Base-by-base conservation (phyloP, 2,888 invertebrate species). In the Agrilus biguttatus region DNA sequence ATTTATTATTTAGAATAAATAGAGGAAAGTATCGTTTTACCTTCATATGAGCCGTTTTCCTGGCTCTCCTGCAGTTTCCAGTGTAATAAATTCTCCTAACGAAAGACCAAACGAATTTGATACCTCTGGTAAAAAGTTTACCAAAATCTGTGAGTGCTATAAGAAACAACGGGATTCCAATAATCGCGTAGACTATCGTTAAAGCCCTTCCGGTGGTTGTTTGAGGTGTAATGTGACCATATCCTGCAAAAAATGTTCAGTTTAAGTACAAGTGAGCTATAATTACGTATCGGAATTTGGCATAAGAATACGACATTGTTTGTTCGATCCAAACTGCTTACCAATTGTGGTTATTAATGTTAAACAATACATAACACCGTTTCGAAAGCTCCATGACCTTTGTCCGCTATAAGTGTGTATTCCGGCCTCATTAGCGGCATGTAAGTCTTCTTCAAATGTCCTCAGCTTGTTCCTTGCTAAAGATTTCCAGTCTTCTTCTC, bases 101-200 rank as follows among this genome's bases (percentile, higher is more conserved):
- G 57, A 80, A 88, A 0, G 86, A 81, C 89, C 91, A 92, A 19
- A 90, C 69, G 64, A 86, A 88, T 67, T 95, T 95, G 49, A 95
- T 85, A 47, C 78, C 78, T 50, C 90, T 74, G 1, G 93, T 95
- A 60, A 97, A 86, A 8, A 90, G 72, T 70, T 91, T 93, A 51
- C 96, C 96, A 60, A 96, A 86, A 69, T 95, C 93, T 34, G 93
- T 91, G 51, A 98, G 66, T 13, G 95, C 81, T 44, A 97, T 88
- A 52, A 97, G 72, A 66, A 97, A 93, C 55, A 97, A 73, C 0
- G 97, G 97, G 55, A 97, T 96, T 10, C 97, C 97, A 49, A 97
- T 78, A 47, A 90, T 79, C 23, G 97, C 90, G 63, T 98, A 98
- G 21, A 89, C 70, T 50, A 98, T 92, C 1, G 95, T 93, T 39